Base-by-base conservation (phyloP, 2,888 invertebrate genomes). In the Netelia virgata region DNA sequence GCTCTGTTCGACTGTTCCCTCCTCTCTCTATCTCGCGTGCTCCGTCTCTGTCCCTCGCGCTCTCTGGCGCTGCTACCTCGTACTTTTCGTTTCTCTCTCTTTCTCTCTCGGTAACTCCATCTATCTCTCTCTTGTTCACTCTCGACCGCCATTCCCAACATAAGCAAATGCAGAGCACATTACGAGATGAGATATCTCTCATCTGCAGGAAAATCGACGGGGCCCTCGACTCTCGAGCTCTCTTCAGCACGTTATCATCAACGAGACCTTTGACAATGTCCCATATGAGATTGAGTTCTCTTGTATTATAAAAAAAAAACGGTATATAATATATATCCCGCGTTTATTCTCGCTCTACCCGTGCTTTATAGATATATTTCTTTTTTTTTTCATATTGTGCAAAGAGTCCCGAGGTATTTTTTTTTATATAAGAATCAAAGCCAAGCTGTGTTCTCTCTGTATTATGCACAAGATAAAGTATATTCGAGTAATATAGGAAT, bases 131-230 rank as follows among this genome's bases (percentile, higher is more conserved):
- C 86, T 76, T 84, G 86, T 69, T 57, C 81, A 83, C 86, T 79
- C 77, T 70, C 41, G 63, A 55, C 53, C 53, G 10, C 43, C 66
- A 75, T 59, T 57, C 74, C 81, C 70, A 78, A 78, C 75, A 69
- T 75, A 82, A 86, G 84, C 87, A 88, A 87, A 85, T 87, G 87
- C 74, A 73, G 50, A 82, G 87, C 88, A 88, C 90, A 91, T 91
- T 91, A 91, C 89, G 89, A 90, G 89, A 91, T 91, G 91, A 91
- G 88, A 91, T 90, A 91, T 90, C 88, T 88, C 87, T 74, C 78
- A 72, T 89, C 88, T 61, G 77, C 70, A 81, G 76, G 72, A 75
- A 86, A 81, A 82, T 82, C 82, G 70, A 76, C 57, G 57, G 18
- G 57, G 82, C 64, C 76, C 70, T 64, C 53, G 6, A 16, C 50